phyloP scores from a whole-genome alignment of 1,140 invertebrate species.

The Campoletis sonorensis region DNA sequence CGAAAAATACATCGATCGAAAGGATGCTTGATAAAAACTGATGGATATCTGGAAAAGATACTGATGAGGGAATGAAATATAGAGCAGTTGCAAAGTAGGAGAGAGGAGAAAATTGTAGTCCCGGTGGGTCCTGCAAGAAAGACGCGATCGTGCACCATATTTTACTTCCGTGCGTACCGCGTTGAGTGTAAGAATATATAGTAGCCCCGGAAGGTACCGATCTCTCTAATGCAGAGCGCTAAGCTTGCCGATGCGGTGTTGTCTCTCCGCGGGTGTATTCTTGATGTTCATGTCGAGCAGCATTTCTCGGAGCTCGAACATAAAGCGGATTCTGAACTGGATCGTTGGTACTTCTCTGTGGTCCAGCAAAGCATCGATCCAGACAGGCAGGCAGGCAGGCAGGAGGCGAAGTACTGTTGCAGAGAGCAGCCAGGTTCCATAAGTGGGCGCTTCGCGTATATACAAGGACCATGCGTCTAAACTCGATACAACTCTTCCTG shows the following conservation, averaged over 20 bases:
- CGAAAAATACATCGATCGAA: too few relatives aligned
- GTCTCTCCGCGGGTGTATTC: constrained; percentile 2
- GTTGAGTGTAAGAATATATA: constrained; percentile 1
- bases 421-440: not conserved
- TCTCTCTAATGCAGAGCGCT: constrained; percentile 26
- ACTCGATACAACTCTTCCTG: constrained; percentile 50
- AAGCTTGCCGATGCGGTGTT: not conserved
- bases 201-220: constrained; percentile 33
- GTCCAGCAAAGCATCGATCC: not conserved
- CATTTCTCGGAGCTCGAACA: not conserved
- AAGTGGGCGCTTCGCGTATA: not conserved
- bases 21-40: too few relatives aligned
- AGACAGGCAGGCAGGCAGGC: not conserved
- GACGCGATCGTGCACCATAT: not conserved
- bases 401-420: constrained; percentile 5
- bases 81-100: not conserved
- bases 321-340: constrained; percentile 22
- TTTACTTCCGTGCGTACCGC: constrained; percentile 25
- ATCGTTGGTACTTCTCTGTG: not conserved
- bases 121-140: not conserved
- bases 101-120: not conserved
- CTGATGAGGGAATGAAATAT: not conserved
- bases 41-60: too few relatives aligned
- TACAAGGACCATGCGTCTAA: not conserved
- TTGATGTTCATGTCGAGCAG: constrained; percentile 11